Evolutionary conservation across 2,113 vertebrate genomes (phyloP), one percentile per base, ranked within the genome.

Genomic region (Fregetta grallaria): DNA sequence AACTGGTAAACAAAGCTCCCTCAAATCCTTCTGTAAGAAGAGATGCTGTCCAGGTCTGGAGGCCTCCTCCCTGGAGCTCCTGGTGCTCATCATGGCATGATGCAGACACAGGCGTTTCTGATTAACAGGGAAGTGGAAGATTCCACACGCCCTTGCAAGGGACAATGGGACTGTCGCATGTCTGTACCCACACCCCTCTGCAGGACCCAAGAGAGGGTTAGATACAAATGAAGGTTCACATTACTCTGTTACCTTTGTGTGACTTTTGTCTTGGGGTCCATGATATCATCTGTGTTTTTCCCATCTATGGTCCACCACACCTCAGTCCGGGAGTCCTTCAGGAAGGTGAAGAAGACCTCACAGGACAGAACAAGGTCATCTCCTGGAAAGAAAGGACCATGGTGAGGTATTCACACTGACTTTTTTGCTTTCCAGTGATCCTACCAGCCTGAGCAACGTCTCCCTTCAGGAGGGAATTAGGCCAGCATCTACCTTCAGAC

Each of bases 231-330:
- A 80, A 84, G 25, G 17, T 63, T 86, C 52, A 53, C 1, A 1
- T 76, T n/a, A 38, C 2, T 42, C 2, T 4, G 4, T 85, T 97
- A 98, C 98, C 95, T 97, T 90, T 96, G 94, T 47, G 96, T 96
- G 65, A 97, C 34, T 73, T 88, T 97, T 95, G 99, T 96, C 45
- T 97, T 97, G 3, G 93, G 53, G 18, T 98, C 98, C 0, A 58
- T 29, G 16, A 98, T 88, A 5, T 98, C 96, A 5, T 99, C 98
- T 68, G 98, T 95, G 36, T 90, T 98, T 90, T 97, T 98, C 32
- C 99, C 99, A 72, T 99, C 98, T 25, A 99, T 96, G 8, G 98
- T 99, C 99, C 99, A 99, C 99, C 99, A 99, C n/a, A 99, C 97
- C 9, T 98, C 98, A 68, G 97, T 98, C 25, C 58, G n/a, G 11